Base-by-base conservation (phyloP, 2,113 vertebrate genomes). In the Limnothrissa miodon region DNA sequence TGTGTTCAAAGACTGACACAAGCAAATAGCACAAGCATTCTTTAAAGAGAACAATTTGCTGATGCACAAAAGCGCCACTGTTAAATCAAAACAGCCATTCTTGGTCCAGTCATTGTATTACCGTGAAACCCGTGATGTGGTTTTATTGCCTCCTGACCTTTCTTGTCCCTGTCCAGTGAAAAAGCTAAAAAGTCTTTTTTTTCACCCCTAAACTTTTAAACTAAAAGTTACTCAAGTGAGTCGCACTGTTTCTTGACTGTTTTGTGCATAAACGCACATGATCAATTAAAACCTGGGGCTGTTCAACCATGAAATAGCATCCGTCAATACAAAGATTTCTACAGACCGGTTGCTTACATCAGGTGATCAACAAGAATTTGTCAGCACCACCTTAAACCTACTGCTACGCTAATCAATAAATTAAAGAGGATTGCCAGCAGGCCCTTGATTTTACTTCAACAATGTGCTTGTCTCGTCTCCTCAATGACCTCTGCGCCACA, bases 251-350 rank as follows among this genome's bases (percentile, higher is more conserved):
- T 36, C 25, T 8, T 25, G 59, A 2, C 59, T 62, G 56, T 29
- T 13, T 70, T 4, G n/a, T 29, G 62, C 62, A 33, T 36, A 33
- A 74, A 33, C 13, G 66, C 25, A 33, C 33, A 39, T 74, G 13
- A 74, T 74, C 66, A 74, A 74, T 74, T 74, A 74, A 74, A 74
- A 74, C 59, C 59, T 66, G 59, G 23, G 59, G 25, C n/a, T 33
- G 25, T 25, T 66, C 59, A 33, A 66, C 66, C 66, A 5, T 33
- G 36, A 74, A 74, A 4, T 74, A 33, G 11, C 66, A 5, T 17
- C 11, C 11, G 66, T 13, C 66, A 29, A 74, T 74, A 74, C 33
- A 74, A 74, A 74, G 66, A 36, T 36, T 74, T 74, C 17, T 29
- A 74, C 66, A 74, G 66, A 33, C 66, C 33, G 33, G 66, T 74